Evolutionary conservation across 2,888 invertebrate genomes (phyloP), one percentile per base, ranked within the genome.

Genomic region (Agrotis exclamationis): DNA sequence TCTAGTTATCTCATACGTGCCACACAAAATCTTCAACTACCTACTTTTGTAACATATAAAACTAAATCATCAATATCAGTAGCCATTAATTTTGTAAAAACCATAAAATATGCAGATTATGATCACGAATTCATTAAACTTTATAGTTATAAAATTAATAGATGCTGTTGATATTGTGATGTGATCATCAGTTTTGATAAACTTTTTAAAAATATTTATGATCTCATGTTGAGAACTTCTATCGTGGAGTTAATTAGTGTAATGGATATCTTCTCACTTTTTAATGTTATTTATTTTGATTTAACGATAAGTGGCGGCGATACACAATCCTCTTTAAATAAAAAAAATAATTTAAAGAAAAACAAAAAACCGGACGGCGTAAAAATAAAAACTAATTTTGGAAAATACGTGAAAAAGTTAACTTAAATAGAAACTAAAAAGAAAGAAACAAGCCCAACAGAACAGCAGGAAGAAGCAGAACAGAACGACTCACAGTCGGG

Each of bases 101-200:
- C 18, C 47, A 70, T 80, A 58, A 79, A 82, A 75, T 67, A 80
- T 75, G 22, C 50, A 76, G 66, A 82, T 82, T 59, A 69, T 57
- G 51, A 75, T 82, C 71, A 79, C 7, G 65, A 56, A 67, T 76
- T 63, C 28, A 69, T 67, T 65, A 66, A 54, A 39, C 39, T 39
- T 9, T 39, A 39, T 39, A 39, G 39, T 39, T 39, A 33, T 39
- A 67, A 70, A 76, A 69, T 71, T 83, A 53, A 80, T 71, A 53
- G 57, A 57, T 57, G 54, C 63, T n/a, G 47, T 69, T 60, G 28
- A 73, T 51, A 63, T 28, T 51, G 3, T 63, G 67, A 70, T 62
- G 59, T 48, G 66, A 69, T 76, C 63, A 24, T 69, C 58, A 57
- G 28, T 63, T 67, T 33, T 18, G 59, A 76, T 81, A 70, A 63